Conservation (phyloP, 2,888 invertebrate species). For the Hemithea aestivaria region DNA sequence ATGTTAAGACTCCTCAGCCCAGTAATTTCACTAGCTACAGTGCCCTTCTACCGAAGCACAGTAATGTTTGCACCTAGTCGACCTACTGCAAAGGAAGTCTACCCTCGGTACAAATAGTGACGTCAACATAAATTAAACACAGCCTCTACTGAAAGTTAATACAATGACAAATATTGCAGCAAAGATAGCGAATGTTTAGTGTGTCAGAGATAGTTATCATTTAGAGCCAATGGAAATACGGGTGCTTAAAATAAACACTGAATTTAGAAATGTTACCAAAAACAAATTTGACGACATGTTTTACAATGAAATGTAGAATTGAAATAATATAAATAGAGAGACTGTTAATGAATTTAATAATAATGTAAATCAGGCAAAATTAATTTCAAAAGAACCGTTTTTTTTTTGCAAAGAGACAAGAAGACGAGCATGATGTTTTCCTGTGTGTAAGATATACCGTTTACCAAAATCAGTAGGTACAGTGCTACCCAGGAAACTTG, state of each 20-base stretch:
- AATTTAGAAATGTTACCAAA: conserved; percentile 10
- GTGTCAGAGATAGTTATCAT: conserved; percentile 21
- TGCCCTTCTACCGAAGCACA: too few species aligned
- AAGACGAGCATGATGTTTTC: too few species aligned
- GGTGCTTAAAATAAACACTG: conserved; percentile 24
- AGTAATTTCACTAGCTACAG: too few species aligned
- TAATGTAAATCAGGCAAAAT: neutral
- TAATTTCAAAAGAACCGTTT: too few species aligned
- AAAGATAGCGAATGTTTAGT: too few species aligned
- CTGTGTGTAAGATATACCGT: too few species aligned
- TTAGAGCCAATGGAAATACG: conserved; percentile 22
- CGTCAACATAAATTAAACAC: conserved; percentile 16
- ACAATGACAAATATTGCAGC: conserved; percentile 23
- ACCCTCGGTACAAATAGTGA: conserved; percentile 1
- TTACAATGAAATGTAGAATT: neutral
- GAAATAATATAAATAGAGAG: conserved; percentile 3
- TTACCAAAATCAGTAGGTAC: too few species aligned
- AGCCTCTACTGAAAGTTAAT: conserved; percentile 12
- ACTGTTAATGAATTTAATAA: neutral
- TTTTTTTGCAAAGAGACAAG: too few species aligned
- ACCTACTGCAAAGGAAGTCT: too few species aligned
- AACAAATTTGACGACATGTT: neutral
- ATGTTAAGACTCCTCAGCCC: too few species aligned
- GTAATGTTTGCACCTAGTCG: too few species aligned
- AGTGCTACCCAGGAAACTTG: too few species aligned